Conservation (phyloP, 2,797 vertebrate species). For the Leucoraja ocellata region DNA sequence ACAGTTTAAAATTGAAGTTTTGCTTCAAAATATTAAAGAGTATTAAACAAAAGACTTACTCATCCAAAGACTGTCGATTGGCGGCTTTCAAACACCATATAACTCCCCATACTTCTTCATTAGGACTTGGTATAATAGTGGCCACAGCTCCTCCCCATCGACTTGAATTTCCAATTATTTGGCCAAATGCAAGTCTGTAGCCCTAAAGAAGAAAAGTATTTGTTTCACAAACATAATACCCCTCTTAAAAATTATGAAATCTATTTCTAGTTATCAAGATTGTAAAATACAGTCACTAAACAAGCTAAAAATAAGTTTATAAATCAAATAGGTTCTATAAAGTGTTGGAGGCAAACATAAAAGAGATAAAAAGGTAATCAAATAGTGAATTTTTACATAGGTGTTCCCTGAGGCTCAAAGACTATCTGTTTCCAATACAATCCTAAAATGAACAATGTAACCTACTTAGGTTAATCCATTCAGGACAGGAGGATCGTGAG, state of each 20-base stretch:
- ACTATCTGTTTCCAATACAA: too few relatives aligned
- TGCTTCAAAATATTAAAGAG: background rate
- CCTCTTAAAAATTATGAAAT: background rate
- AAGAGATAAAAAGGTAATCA: too few relatives aligned
- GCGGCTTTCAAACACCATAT: constrained; percentile 75
- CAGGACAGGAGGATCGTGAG: too few relatives aligned
- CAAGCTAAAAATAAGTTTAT: background rate
- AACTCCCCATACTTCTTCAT: constrained; percentile 83
- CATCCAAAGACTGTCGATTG: constrained; percentile 76
- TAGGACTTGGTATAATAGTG: constrained; percentile 71
- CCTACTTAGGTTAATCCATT: too few relatives aligned
- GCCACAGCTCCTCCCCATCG: constrained; percentile 84
- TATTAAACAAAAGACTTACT: constrained; percentile 59
- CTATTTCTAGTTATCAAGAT: background rate
- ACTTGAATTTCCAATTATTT: constrained; percentile 59
- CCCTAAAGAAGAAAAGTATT: constrained; percentile 62
- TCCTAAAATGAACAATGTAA: too few relatives aligned
- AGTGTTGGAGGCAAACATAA: background rate
- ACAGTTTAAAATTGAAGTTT: background rate
- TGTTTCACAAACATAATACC: constrained; percentile 39
- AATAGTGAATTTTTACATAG: too few relatives aligned
- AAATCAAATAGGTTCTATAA: background rate
- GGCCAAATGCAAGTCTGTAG: constrained; percentile 78
- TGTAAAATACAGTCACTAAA: background rate
- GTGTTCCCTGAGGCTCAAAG: too few relatives aligned